Evolutionary conservation across 2,888 invertebrate genomes (phyloP).

Genomic region (Microctonus aethiopoides): DNA sequence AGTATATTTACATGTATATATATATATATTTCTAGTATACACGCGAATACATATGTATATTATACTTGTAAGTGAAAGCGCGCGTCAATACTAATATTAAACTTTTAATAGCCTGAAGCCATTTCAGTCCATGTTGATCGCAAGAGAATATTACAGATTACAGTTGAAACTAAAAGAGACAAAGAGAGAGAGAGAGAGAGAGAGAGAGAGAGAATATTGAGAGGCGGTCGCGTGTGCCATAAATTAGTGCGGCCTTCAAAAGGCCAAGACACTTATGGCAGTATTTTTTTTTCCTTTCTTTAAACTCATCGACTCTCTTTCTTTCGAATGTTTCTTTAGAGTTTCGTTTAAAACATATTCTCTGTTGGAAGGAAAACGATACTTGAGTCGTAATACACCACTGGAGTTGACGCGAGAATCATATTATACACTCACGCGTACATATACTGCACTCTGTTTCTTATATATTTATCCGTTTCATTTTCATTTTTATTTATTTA

Average conservation of each 20-base stretch:
- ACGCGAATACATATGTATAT: neutral
- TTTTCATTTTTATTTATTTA: slow-evolving; percentile 17
- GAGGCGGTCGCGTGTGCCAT: slow-evolving; percentile 12
- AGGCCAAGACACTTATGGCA: slow-evolving; percentile 13
- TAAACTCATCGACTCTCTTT: neutral
- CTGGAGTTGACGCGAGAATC: neutral
- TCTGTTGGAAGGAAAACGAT: slow-evolving; percentile 16
- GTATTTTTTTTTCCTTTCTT: neutral
- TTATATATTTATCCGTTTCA: slow-evolving; percentile 19
- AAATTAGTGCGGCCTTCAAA: slow-evolving; percentile 17
- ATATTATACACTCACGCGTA: neutral
- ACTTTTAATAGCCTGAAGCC: neutral
- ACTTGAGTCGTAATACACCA: slow-evolving; percentile 37
- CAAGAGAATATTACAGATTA: slow-evolving; percentile 9
- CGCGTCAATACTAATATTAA: neutral
- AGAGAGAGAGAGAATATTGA: neutral
- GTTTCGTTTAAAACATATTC: neutral
- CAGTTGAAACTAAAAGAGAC: neutral
- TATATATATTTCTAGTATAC: neutral
- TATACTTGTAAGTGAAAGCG: neutral
- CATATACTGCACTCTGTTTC: slow-evolving; percentile 14
- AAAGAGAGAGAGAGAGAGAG: neutral
- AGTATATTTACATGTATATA: no score
- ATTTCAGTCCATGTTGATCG: neutral
- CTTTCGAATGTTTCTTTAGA: neutral